Conservation (phyloP, 2,797 vertebrate genomes). For the Coendou prehensilis region DNA sequence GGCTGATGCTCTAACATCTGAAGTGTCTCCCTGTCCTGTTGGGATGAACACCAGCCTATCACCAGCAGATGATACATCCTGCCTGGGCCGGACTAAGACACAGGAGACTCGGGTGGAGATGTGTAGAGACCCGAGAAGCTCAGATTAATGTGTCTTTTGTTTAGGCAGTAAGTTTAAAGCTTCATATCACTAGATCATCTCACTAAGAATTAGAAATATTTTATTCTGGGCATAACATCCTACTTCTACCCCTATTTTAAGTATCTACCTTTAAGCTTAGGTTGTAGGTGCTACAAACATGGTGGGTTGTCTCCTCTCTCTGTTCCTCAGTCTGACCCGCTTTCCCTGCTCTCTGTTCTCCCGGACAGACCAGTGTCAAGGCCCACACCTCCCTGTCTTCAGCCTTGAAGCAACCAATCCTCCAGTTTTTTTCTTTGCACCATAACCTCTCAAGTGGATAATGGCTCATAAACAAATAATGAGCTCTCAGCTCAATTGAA, state of each 20-base stretch:
- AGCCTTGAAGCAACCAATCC: background rate
- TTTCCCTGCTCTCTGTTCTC: background rate
- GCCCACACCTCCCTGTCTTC: background rate
- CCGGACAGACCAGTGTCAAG: background rate
- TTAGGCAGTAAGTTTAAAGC: background rate
- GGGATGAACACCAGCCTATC: background rate
- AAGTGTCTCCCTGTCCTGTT: background rate
- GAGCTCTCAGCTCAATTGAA: constrained; percentile 65
- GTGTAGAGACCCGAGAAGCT: background rate
- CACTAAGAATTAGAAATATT: background rate
- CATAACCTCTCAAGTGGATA: constrained; percentile 68
- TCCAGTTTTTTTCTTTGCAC: constrained; percentile 62
- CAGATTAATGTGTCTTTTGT: background rate
- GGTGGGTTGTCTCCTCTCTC: background rate
- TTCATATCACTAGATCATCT: background rate
- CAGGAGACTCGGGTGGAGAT: background rate
- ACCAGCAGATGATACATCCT: background rate
- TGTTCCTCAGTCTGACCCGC: background rate
- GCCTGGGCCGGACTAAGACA: background rate
- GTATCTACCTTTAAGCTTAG: background rate
- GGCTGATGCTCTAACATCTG: background rate
- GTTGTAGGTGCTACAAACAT: background rate
- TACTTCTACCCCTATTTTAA: background rate
- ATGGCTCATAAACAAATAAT: constrained; percentile 69
- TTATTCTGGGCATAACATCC: background rate